These are phyloP conservation scores for Sebastes oblongus DNA, from an alignment of 2,797 vertebrate genomes.

Conservation along the genomic window DNA sequence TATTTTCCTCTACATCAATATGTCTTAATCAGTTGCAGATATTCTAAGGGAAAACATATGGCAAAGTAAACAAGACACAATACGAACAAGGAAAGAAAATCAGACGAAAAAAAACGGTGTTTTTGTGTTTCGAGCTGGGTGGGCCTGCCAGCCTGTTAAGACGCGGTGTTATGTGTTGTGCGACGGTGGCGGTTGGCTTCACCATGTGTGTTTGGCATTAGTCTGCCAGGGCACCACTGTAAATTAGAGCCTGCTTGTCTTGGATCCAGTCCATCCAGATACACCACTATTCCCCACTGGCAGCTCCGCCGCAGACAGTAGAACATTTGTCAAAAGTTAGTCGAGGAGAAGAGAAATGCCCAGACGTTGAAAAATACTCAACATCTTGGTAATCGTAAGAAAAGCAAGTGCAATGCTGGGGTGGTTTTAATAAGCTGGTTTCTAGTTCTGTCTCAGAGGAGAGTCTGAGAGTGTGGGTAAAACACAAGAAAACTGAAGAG, in stretches of 20 bases:
- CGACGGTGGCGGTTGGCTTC: constrained; percentile 38
- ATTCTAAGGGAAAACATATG: not conserved
- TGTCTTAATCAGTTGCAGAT: not conserved
- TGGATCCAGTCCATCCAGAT: constrained; percentile 55
- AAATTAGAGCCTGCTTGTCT: constrained; percentile 63
- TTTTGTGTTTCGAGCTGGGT: constrained; percentile 24
- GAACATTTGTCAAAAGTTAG: constrained; percentile 54
- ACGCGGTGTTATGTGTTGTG: constrained; percentile 41
- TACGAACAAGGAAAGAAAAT: not conserved
- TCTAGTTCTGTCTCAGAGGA: constrained; percentile 7
- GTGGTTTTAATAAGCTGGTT: constrained; percentile 22
- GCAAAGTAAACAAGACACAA: constrained; percentile 1
- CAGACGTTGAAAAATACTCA: constrained; percentile 17
- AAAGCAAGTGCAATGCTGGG: constrained; percentile 22
- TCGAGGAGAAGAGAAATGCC: constrained; percentile 16
- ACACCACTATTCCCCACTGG: constrained; percentile 27
- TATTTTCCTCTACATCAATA: not conserved
- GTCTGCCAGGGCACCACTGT: constrained; percentile 46
- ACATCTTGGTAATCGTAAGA: not conserved
- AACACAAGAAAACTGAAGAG: not conserved
- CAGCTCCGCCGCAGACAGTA: constrained; percentile 39
- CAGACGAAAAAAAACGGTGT: constrained; percentile 13
- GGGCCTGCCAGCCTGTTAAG: constrained; percentile 13
- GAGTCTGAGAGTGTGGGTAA: not conserved
- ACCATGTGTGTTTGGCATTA: constrained; percentile 51